Evolutionary conservation across 2,888 invertebrate species (phyloP).

Genomic region (Phortica magna): DNA sequence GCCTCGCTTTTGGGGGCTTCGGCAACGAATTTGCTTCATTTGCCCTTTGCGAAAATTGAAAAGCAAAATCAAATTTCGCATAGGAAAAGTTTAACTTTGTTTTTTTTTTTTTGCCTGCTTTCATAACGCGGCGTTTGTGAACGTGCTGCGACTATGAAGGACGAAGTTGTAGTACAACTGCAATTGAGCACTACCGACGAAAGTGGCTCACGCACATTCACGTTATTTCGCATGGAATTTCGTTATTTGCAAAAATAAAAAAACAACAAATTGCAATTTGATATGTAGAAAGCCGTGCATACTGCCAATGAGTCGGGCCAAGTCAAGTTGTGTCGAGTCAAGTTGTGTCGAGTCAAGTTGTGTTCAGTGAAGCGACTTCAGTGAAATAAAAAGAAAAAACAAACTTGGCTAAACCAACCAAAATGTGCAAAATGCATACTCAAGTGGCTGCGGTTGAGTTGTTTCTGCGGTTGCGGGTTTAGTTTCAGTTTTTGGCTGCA

Average conservation of each 20-base stretch:
- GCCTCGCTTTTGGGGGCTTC: neutral
- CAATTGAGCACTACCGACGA: no score
- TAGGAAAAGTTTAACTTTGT: neutral
- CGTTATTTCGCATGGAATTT: neutral
- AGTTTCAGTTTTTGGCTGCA: neutral
- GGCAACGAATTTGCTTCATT: neutral
- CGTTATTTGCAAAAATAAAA: neutral
- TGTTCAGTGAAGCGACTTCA: neutral
- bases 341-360: neutral
- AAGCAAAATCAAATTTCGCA: conserved; percentile 3
- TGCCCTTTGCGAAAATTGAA: neutral
- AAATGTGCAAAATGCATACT: neutral
- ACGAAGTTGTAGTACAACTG: neutral
- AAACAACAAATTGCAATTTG: neutral
- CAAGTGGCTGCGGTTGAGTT: neutral
- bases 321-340: neutral
- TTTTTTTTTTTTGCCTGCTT: neutral
- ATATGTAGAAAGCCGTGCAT: neutral
- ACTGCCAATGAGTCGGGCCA: neutral
- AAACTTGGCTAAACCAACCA: neutral
- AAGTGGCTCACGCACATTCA: neutral
- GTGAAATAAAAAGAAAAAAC: neutral
- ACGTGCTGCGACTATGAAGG: neutral
- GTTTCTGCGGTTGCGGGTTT: neutral
- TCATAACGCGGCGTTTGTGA: neutral